Conservation (phyloP, 2,797 vertebrate genomes). For the Thamnophis elegans region DNA sequence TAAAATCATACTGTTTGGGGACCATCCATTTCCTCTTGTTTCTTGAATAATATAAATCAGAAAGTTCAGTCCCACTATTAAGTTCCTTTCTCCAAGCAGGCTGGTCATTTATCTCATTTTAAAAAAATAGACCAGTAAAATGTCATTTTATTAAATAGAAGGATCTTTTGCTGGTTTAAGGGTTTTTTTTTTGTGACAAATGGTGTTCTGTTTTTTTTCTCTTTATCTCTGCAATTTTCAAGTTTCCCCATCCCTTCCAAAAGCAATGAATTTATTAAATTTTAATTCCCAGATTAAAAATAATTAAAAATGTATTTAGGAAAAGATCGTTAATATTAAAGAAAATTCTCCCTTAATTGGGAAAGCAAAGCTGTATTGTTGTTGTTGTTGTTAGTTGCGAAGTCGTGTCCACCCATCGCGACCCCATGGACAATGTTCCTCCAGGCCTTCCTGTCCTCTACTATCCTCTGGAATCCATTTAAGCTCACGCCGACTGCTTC, state of each 20-base stretch:
- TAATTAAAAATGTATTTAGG: neutral
- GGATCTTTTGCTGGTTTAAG: constrained; percentile 12
- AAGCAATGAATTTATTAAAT: neutral
- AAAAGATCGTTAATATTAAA: neutral
- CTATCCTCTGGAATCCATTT: no score
- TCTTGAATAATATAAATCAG: constrained; percentile 51
- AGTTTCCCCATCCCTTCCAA: neutral
- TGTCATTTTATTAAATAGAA: constrained; percentile 48
- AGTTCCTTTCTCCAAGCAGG: constrained; percentile 43
- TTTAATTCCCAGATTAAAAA: neutral
- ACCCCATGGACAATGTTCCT: no score
- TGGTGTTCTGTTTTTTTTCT: constrained; percentile 11
- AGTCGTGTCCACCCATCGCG: no score
- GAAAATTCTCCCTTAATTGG: neutral
- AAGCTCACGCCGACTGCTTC: no score
- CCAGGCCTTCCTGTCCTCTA: no score
- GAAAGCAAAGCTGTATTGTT: neutral
- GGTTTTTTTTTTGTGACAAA: constrained; percentile 23
- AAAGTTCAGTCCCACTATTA: constrained; percentile 46
- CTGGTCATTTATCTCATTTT: constrained; percentile 57
- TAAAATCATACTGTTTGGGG: constrained; percentile 53
- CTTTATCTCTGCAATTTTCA: neutral
- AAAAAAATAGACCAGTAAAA: constrained; percentile 48
- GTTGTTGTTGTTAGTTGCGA: no score
- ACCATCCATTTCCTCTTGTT: constrained; percentile 60